Percentiles rank a stretch among this genome's conserved stretches.
Evolutionary conservation across 2,113 vertebrate genomes (phyloP).

Genomic region (Varanus komodoensis): DNA sequence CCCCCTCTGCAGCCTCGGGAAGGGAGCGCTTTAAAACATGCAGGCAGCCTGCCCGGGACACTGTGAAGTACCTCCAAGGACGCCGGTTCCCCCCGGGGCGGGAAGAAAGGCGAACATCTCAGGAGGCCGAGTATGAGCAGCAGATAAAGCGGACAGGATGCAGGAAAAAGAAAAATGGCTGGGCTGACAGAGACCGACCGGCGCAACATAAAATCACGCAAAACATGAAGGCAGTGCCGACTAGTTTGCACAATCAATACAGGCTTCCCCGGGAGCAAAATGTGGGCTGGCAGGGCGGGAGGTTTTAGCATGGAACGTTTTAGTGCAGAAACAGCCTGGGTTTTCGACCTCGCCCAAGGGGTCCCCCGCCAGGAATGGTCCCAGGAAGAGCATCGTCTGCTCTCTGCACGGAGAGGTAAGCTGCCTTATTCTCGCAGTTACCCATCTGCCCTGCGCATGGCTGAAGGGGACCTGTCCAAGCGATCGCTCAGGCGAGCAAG

Average conservation of each 20-base stretch:
- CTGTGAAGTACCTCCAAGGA: not conserved
- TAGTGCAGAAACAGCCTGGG: not conserved
- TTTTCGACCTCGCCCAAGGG: not conserved
- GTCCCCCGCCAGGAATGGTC: too few relatives aligned
- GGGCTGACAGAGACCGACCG: not conserved
- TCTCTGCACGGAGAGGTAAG: too few relatives aligned
- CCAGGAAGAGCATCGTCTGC: too few relatives aligned
- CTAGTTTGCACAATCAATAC: too few relatives aligned
- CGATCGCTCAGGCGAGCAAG: too few relatives aligned
- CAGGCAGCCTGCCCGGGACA: not conserved
- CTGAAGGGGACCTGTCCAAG: too few relatives aligned
- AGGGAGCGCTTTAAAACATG: not conserved
- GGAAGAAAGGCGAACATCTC: too few relatives aligned
- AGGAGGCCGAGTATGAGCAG: not conserved
- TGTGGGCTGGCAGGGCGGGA: not conserved
- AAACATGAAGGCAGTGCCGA: not conserved
- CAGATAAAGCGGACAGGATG: too few relatives aligned
- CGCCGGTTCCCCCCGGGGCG: not conserved
- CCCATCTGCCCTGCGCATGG: too few relatives aligned
- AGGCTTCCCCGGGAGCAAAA: not conserved
- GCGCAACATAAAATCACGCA: not conserved
- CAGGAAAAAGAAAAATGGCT: too few relatives aligned
- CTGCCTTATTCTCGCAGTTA: too few relatives aligned
- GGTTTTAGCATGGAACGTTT: not conserved
- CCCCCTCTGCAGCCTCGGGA: not conserved